Base-by-base conservation (phyloP, 2,888 invertebrate genomes). In the Lydus trimaculatus region DNA sequence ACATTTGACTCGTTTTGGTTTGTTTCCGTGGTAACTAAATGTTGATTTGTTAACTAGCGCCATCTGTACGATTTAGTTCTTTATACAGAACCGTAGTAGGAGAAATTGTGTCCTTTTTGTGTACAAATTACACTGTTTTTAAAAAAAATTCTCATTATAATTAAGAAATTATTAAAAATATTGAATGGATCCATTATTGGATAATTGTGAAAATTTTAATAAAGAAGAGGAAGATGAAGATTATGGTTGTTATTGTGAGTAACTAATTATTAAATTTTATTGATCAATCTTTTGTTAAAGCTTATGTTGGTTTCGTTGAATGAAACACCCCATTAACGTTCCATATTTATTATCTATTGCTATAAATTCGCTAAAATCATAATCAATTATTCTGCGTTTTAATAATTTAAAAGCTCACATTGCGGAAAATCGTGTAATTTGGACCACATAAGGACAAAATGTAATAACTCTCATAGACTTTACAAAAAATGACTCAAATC, bases 161-260 rank as follows among this genome's bases (percentile, higher is more conserved):
- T n/a, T n/a, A n/a, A 62, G 36, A 43, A 52, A 36, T 33, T 28
- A 39, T 39, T 15, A 58, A 17, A 8, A n/a, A 3, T 28, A 31
- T 56, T 63, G 48, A 60, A 69, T 69, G 69, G 64, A 66, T 56
- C 43, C 64, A 17, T 17, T 69, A 28, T 48, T 67, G 23, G 36
- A 58, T 36, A 64, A 61, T 13, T 31, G 64, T 9, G 52, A 65
- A 58, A 63, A 61, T 31, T 17, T 1, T 7, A 7, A 61, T 23
- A 11, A 33, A 25, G 69, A 72, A n/a, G 64, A 58, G 23, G 72
- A 69, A 65, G 72, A 72, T 39, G 72, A 72, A 31, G 72, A 72
- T 33, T 72, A 66, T 62, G 72, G 64, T n/a, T 66, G 68, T 65
- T 72, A 66, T 58, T 72, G 72, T 72, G 58, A 72, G 72, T 71